Evolutionary conservation across 2,888 invertebrate species (phyloP), one percentile per base, ranked within the genome.

Genomic region (Spodoptera exigua): DNA sequence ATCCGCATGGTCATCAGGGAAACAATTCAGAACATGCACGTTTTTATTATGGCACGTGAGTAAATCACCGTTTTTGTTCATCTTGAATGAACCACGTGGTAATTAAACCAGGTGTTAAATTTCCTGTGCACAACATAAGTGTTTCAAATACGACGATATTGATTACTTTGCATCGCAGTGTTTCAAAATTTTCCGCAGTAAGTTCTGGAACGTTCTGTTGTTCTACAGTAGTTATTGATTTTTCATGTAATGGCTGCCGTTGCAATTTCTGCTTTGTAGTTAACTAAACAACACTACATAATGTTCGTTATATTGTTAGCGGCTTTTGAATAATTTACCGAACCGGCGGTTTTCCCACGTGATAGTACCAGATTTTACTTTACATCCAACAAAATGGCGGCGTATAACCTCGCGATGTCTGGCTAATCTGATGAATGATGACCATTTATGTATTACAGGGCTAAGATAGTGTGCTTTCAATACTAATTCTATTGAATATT

Each of bases 131-230:
- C 2, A 17, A 4, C 43, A 37, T 17, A 40, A 34, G 18, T 3
- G n/a, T 32, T 41, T 2, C 27, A n/a, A n/a, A n/a, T 44, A 41
- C 37, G n/a, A 13, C 4, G 9, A 7, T 4, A 2, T n/a, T 7
- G n/a, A 10, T 17, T 18, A 13, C 18, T 37, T 32, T 27, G 10
- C 35, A 0, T 4, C 45, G 18, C 13, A 27, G 11, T 2, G 5
- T 54, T 4, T 13, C 13, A 32, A 40, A 36, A 44, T 32, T 40
- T 49, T 18, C 17, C 36, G 55, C 36, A 17, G 18, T 35, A 40
- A 45, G 48, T 88, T 90, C 90, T 79, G 85, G 89, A 91, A 90
- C 41, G 54, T 90, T 91, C 88, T 66, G 59, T 58, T 57, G 52
- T 34, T 17, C 35, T 36, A 53, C 51, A 17, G 52, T 74, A 27